Conservation (phyloP, 2,888 invertebrate species). For the Eristalis pertinax region DNA sequence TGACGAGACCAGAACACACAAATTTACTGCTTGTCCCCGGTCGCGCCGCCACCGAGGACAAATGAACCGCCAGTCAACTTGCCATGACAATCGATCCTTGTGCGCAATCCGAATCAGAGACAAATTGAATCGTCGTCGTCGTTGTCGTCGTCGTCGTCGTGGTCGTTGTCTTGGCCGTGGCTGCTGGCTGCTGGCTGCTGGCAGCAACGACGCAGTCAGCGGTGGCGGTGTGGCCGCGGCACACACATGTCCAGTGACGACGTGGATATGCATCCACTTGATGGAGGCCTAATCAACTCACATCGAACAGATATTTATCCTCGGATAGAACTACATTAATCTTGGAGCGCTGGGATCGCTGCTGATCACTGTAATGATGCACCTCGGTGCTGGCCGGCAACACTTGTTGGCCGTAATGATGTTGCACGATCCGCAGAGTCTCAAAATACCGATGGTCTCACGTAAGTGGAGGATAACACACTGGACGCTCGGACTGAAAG, state of each 20-base stretch:
- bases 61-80: constrained; percentile 2
- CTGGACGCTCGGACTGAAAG: constrained; percentile 19
- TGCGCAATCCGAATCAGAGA: constrained; percentile 31
- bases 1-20: constrained; percentile 39
- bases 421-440: constrained; percentile 51
- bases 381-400: constrained; percentile 27
- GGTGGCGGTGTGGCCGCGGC: not conserved
- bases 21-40: not conserved
- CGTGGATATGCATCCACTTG: constrained; percentile 12
- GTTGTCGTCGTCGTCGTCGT: not conserved
- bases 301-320: constrained; percentile 70
- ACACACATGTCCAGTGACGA: not conserved
- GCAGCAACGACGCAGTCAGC: not conserved
- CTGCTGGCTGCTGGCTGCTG: not conserved
- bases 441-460: constrained; percentile 61
- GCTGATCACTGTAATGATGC: constrained; percentile 64
- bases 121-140: constrained; percentile 64
- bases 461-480: constrained; percentile 44
- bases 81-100: constrained; percentile 59
- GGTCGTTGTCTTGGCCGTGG: not conserved
- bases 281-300: constrained; percentile 69
- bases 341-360: constrained; percentile 55
- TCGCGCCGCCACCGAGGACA: not conserved
- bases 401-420: constrained; percentile 44
- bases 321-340: constrained; percentile 68